Base-by-base conservation (phyloP, 1,140 invertebrate genomes). In the Aphelenchoides fujianensis region DNA sequence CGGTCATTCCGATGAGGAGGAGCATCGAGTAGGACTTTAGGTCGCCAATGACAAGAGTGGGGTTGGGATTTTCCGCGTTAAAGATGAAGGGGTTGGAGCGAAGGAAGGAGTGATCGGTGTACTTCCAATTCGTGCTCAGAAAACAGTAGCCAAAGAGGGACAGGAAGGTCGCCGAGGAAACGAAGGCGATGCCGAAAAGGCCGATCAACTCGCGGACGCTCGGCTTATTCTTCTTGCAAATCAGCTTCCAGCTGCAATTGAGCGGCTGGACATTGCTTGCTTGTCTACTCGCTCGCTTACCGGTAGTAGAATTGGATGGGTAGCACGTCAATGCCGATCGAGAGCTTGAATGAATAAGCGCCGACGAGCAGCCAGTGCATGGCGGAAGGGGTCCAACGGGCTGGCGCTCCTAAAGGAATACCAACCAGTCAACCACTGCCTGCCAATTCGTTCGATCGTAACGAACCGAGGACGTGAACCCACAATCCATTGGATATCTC, bases 71-170 rank as follows among this genome's bases (percentile, higher is more conserved):
- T 5, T 59, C 5, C 5, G 28, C 19, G 55, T 59, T 59, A 32
- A 7, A 59, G 5, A 59, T 5, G 55, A 7, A 59, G 34, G 55
- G 55, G 34, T 59, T 59, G 12, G 5, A 5, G 5, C 7, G 5
- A 16, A 59, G 34, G 34, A 59, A 59, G 5, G 5, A 7, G 5
- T 59, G 5, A 19, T 59, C 55, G 28, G 19, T 5, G 34, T 59
- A 59, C 19, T 59, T 5, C 5, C 23, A 59, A 59, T 59, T 32
- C 12, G 5, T 59, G 7, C 12, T 19, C 5, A 7, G 34, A 23
- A 59, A 59, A 32, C 55, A 5, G 23, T 59, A 59, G 12, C 55
- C 55, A 23, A 59, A 59, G 5, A 59, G 7, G 55, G 5, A 59
- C 5, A 59, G 5, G 19, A 59, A 59, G 55, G 34, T 5, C 5